These are phyloP conservation scores for Stenotaenia linearis DNA, from an alignment of 2,888 invertebrate genomes.

Conservation along the genomic window DNA sequence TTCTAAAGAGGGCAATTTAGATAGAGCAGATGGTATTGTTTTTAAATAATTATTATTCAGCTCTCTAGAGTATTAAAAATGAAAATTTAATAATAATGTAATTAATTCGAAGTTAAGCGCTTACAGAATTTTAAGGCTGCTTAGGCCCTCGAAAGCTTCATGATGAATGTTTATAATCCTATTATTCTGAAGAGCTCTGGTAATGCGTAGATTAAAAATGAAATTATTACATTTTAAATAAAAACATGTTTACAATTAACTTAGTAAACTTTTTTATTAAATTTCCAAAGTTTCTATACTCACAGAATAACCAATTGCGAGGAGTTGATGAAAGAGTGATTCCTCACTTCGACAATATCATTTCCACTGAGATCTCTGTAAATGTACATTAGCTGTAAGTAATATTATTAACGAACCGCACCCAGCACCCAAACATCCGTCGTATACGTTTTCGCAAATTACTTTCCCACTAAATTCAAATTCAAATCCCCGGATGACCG, in stretches of 20 bases:
- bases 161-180: background rate
- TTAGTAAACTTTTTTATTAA: too few relatives aligned
- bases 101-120: background rate
- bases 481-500: too few relatives aligned
- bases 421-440: too few relatives aligned
- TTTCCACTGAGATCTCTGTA: conserved; percentile 29
- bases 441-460: too few relatives aligned
- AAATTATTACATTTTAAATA: too few relatives aligned
- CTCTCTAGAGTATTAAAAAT: background rate
- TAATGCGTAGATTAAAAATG: background rate
- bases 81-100: background rate
- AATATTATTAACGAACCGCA: too few relatives aligned
- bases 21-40: background rate
- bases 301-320: conserved; percentile 27
- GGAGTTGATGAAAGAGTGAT: background rate
- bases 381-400: too few relatives aligned
- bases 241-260: too few relatives aligned
- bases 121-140: conserved; percentile 26
- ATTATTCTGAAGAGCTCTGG: conserved; percentile 3
- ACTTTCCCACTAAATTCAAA: too few relatives aligned
- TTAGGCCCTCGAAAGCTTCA: conserved; percentile 21
- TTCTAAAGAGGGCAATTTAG: conserved; percentile 2
- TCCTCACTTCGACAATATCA: conserved; percentile 12
- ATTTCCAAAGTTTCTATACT: background rate
- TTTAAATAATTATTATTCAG: conserved; percentile 18